Evolutionary conservation across 2,888 invertebrate species (phyloP), one percentile per base, ranked within the genome.

Genomic region (Imbricaverruca yamaguchii): DNA sequence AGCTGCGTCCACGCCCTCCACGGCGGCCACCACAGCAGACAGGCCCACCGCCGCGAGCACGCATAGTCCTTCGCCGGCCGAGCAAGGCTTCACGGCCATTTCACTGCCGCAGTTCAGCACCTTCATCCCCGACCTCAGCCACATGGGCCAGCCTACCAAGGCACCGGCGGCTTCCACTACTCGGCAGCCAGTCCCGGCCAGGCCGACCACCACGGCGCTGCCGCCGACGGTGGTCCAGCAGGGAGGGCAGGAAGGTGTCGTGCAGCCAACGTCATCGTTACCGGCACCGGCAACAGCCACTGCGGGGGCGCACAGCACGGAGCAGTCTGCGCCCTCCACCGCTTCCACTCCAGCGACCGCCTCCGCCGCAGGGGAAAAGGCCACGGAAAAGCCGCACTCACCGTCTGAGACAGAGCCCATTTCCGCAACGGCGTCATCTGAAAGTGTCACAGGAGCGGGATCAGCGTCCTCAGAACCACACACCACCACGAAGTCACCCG

Each of bases 81-180:
- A 81, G 25, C 23, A 57, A 10, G 82, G 10, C 18, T 57, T 69
- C 25, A 77, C 55, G 21, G 53, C 74, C 8, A 18, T 21, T 0
- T 39, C 74, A 1, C 74, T 74, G 53, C 74, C 74, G 1, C 15
- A 74, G 74, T 74, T 74, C 74, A 74, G 74, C 74, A 74, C 74
- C 74, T 74, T 74, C 74, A 74, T 74, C 25, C 74, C 74, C 18
- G 74, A 74, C 53, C 74, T 74, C 13, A 74, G 74, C 74, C 53
- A 74, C 18, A 74, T 2, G 18, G 21, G 18, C 12, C 23, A n/a
- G 12, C 4, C 67, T 6, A 67, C 67, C 25, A n/a, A 25, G 25
- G 25, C 67, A 1, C 4, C 67, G 74, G 8, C 74, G 53, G 25
- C 53, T 6, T 9, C 18, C 8, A 74, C 74, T 53, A 74, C 74